Evolutionary conservation across 2,113 vertebrate species (phyloP).

Genomic region (Aptenodytes forsteri): DNA sequence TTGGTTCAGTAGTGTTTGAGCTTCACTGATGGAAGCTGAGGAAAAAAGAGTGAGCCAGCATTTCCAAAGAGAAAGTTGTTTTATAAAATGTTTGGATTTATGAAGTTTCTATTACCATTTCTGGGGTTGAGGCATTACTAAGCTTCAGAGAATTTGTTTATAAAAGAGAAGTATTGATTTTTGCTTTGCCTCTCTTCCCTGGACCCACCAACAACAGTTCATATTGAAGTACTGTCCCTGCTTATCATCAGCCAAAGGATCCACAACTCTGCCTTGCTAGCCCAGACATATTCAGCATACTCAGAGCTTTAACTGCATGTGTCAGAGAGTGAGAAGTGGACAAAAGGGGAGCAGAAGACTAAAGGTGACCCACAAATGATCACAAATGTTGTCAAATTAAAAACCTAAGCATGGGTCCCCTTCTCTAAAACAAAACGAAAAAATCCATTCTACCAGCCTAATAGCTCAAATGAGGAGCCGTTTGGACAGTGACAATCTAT

Average conservation of each 20-base stretch:
- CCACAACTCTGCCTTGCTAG: not conserved
- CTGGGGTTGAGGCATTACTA: not conserved
- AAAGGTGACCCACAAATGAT: not conserved
- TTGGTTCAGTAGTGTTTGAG: not conserved
- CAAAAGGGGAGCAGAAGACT: not conserved
- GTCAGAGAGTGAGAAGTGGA: not conserved
- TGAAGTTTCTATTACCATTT: not conserved
- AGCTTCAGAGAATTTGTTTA: not conserved
- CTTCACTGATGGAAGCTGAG: not conserved
- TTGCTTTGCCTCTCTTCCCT: not conserved
- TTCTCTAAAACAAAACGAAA: not conserved
- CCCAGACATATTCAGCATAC: not conserved
- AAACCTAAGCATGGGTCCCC: not conserved
- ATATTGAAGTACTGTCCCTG: not conserved
- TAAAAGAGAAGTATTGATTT: not conserved
- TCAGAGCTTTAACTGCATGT: not conserved
- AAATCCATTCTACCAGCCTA: not conserved
- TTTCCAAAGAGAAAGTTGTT: not conserved
- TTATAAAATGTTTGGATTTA: not conserved
- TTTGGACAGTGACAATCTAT: not conserved
- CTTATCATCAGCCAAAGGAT: not conserved
- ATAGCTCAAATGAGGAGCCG: not conserved
- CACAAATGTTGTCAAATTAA: not conserved
- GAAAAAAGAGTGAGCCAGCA: not conserved
- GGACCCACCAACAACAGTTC: not conserved